Conservation (phyloP, 2,888 invertebrate species). For the Oscheius sp. region DNA sequence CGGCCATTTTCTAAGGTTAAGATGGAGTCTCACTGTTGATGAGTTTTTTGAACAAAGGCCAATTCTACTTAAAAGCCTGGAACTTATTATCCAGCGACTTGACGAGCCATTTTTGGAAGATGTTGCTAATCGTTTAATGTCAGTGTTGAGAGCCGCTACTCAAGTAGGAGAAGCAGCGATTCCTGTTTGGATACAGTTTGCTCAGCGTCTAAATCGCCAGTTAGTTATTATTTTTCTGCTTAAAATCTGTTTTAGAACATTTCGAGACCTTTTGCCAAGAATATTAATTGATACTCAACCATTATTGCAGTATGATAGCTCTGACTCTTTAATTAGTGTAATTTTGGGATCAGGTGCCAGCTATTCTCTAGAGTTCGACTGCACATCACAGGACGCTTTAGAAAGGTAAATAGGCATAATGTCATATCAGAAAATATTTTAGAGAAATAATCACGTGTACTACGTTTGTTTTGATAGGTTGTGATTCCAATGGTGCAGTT, state of each 20-base stretch:
- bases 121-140: conserved; percentile 28
- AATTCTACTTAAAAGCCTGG: conserved; percentile 8
- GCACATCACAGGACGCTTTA: not conserved
- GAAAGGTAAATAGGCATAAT: conserved; percentile 6
- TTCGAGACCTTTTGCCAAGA: conserved; percentile 23
- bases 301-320: conserved; percentile 14
- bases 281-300: conserved; percentile 33
- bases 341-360: too few species aligned
- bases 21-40: conserved; percentile 19
- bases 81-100: conserved; percentile 10
- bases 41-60: conserved; percentile 26
- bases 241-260: not conserved
- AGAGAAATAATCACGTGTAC: conserved; percentile 28
- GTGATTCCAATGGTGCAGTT: not conserved
- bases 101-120: conserved; percentile 22
- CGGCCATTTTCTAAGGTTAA: conserved; percentile 25
- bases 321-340: conserved; percentile 13
- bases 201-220: not conserved
- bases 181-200: conserved; percentile 27
- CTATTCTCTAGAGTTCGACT: too few species aligned
- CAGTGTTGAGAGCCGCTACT: conserved; percentile 27
- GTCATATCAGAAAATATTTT: not conserved
- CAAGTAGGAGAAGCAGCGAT: conserved; percentile 12
- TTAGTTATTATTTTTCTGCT: conserved; percentile 6
- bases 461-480: conserved; percentile 14